Evolutionary conservation across 37 sponge, comb jelly and placozoan genomes (phyloP), one percentile per base, ranked within the genome.

Genomic region (Oscarella lobularis): DNA sequence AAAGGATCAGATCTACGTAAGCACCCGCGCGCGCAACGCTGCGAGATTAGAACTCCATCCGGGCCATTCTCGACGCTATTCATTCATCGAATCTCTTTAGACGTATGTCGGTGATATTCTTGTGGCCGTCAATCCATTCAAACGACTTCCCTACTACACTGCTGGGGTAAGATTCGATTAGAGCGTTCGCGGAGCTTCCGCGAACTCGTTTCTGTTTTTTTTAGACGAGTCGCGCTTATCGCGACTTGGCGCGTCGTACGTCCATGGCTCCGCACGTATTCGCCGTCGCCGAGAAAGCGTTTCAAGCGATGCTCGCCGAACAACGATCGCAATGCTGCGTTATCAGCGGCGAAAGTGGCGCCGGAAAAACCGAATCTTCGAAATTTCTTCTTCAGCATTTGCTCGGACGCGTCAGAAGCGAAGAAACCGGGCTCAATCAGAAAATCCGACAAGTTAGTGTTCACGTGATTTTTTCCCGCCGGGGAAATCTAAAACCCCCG

Each of bases 311-410:
- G 81, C 39, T 36, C 40, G 40, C 30, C 4, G 33, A 75, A 39
- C 33, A 39, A 36, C 40, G 77, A 20, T 14, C 41, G 2, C 81
- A 80, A 76, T 80, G 81, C 65, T 80, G 81, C n/a, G 75, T 80
- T 27, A 80, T 80, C 40, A 76, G 41, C 3, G 81, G 81, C 41
- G 81, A 80, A 66, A 39, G 41, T 6, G 81, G 81, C 3, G 81
- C 81, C 20, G 81, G 81, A 4, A 80, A 80, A 55, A 80, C 81
- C 20, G 81, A 78, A 36, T 39, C 78, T 29, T 35, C 66, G 66
- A 78, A 78, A 66, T 80, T 80, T 66, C 41, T 80, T 30, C 71
- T 80, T 20, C 81, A 80, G 79, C 81, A 80, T n/a, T 76, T 80
- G 34, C 70, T 78, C 4, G 4, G 37, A 27, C 35, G 35, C 20